phyloP scores from a whole-genome alignment of 2,888 invertebrate species.

The Dryocosmus kuriphilus region DNA sequence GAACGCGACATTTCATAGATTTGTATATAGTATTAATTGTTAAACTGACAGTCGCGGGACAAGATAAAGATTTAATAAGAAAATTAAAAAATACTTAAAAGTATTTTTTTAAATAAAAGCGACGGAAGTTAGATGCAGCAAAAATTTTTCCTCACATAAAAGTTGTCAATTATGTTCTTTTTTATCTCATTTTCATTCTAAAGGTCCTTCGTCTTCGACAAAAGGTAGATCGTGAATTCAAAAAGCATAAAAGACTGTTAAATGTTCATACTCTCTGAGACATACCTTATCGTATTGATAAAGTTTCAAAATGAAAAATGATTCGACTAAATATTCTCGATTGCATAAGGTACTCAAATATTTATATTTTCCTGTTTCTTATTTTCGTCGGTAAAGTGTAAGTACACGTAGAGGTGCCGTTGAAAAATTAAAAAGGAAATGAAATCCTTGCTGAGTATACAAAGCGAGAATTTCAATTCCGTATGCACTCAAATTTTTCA shows the following conservation, averaged over 20 bases:
- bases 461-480: not conserved
- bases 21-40: no score
- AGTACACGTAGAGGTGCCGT: not conserved
- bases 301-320: not conserved
- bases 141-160: no score
- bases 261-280: not conserved
- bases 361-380: not conserved
- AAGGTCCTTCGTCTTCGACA: no score
- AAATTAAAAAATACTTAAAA: no score
- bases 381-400: not conserved
- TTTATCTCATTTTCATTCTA: no score
- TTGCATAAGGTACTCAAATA: not conserved
- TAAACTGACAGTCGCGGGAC: no score
- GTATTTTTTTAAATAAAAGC: no score
- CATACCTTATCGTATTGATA: not conserved
- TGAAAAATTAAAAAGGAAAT: slow-evolving; percentile 1
- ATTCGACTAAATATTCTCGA: not conserved
- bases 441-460: slow-evolving; percentile 2
- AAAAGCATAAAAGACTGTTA: not conserved
- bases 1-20: no score
- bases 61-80: no score
- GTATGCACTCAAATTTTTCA: not conserved
- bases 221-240: not conserved
- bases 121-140: no score
- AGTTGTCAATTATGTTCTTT: no score